Evolutionary conservation across 2,113 vertebrate genomes (phyloP), one percentile per base, ranked within the genome.

Genomic region (Excalfactoria chinensis): DNA sequence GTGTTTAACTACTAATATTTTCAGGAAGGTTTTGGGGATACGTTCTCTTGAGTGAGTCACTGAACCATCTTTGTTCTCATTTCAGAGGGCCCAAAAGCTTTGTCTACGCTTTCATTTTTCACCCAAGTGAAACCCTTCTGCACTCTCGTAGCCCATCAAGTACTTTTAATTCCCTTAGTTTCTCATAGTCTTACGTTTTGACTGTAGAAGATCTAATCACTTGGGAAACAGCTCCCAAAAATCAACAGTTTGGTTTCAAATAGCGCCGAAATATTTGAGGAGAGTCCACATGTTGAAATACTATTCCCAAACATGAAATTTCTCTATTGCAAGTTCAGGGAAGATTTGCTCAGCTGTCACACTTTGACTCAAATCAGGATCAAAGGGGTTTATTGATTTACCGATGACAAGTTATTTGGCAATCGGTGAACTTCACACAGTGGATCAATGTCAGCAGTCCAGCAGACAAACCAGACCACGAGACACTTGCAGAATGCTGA

Each of bases 381-480:
- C 56, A 49, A 88, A 94, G 56, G 77, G 44, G 13, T 85, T 79
- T 95, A 93, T n/a, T 78, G 84, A 86, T 93, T 92, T 92, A 84
- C 90, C 90, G 90, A 88, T 77, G 82, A 82, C 73, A 88, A 1
- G 2, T 94, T 93, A 94, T 66, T 41, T 5, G 2, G 18, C 34
- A 74, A 7, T 69, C 67, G 44, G 37, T 84, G 80, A 86, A 78
- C 91, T 77, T 84, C 53, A 68, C 56, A 6, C 77, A 53, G 69
- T 73, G 62, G 72, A 90, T 95, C 86, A 44, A 67, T 95, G 90
- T 59, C 69, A 84, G n/a, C 64, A 49, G 32, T 15, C 66, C 28
- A 59, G 40, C 64, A 92, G 59, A 86, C 58, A 89, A 93, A 81
- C 7, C 22, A 69, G 55, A 62, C 23, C 37, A 41, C 19, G 59